Base-by-base conservation (phyloP, 1,140 invertebrate species). In the Apocrypta bakeri region DNA sequence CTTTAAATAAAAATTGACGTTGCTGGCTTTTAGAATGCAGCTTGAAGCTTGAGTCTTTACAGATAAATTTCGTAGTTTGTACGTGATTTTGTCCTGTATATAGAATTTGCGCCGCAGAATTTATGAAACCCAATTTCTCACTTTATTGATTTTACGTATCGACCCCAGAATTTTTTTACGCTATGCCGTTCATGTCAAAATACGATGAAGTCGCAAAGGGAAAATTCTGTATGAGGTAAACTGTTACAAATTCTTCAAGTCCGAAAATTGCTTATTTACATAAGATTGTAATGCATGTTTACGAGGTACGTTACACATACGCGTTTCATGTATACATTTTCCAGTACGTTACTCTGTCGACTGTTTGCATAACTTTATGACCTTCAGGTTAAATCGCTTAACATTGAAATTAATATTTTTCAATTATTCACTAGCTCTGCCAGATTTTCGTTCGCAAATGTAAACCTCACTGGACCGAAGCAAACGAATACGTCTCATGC, bases 101-200 rank as follows among this genome's bases (percentile, higher is more conserved):
- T 68, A 25, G 63, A 42, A 78, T 68, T 77, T 66, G 37, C 48
- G 21, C 33, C 3, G 25, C 9, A 14, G 27, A 66, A 63, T 63
- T 69, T 79, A 31, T 17, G 37, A 79, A 79, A 56, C 3, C 17
- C 77, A 79, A 79, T 79, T 31, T 79, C 31, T 17, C 8, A 8
- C 69, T 24, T 56, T 71, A 79, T 79, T 79, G 40, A 79, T 71
- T 79, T 79, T 71, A 71, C 40, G 42, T 4, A 0, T 27, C 25
- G 64, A 71, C 37, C 40, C 31, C 27, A 25, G 37, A 71, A 79
- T 69, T 71, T 79, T 24, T 29, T 71, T 3, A n/a, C 66, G 31
- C n/a, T 7, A 29, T 14, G 9, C 64, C 9, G 17, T 27, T 66
- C n/a, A 66, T 17, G n/a, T 6, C 17, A 25, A 1, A 66, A 29